Conservation (phyloP, 2,888 invertebrate genomes). For the Diachrysia chrysitis region DNA sequence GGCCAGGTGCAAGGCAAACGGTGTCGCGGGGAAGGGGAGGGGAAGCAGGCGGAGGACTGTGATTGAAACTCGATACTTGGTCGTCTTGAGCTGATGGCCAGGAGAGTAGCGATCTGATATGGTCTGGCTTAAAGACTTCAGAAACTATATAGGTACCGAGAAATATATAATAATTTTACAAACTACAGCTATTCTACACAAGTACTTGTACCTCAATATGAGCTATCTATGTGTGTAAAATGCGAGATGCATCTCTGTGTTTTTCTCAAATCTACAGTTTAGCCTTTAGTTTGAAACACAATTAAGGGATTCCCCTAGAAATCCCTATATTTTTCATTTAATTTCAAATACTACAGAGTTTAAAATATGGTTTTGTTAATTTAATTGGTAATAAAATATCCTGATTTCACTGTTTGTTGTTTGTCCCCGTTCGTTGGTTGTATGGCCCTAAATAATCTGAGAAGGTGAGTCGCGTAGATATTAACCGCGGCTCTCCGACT, state of each 20-base stretch:
- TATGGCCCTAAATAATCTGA: conserved; percentile 38
- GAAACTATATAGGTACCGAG: too few relatives aligned
- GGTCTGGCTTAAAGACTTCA: too few relatives aligned
- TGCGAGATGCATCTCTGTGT: too few relatives aligned
- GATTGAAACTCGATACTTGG: conserved; percentile 38
- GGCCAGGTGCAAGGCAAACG: neutral
- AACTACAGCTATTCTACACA: too few relatives aligned
- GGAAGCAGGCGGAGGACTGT: neutral
- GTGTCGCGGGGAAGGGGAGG: neutral
- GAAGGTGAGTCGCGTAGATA: conserved; percentile 21
- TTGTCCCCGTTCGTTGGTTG: conserved; percentile 2
- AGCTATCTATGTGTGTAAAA: too few relatives aligned
- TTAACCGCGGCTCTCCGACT: conserved; percentile 22
- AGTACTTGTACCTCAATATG: too few relatives aligned
- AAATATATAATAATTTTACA: too few relatives aligned
- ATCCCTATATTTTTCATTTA: too few relatives aligned
- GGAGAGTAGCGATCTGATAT: neutral
- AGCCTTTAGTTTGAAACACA: too few relatives aligned
- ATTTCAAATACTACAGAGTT: neutral
- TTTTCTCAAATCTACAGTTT: too few relatives aligned
- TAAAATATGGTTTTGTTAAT: neutral
- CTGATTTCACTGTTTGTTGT: neutral
- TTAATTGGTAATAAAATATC: neutral
- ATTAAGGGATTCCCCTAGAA: too few relatives aligned
- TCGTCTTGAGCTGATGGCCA: conserved; percentile 28